Evolutionary conservation across 1,140 invertebrate species (phyloP), one percentile per base, ranked within the genome.

Genomic region (Andricus grossulariae): DNA sequence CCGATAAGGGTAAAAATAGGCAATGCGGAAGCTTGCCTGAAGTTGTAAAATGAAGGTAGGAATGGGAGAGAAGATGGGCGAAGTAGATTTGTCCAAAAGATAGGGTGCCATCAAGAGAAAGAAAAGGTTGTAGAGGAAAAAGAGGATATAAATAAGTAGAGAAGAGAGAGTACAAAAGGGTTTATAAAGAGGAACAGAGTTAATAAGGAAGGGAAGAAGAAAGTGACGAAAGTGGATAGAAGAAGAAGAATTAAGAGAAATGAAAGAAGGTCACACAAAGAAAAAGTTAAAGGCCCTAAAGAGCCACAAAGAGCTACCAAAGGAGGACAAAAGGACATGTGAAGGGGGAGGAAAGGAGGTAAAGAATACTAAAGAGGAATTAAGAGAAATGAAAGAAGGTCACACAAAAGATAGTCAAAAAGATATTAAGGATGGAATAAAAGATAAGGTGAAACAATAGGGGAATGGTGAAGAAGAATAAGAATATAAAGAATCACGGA

Each of bases 11-110:
- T 45, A 7, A 1, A 45, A 45, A 11, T 0, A 45, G 39, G 39
- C 7, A 8, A 45, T 10, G 0, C 8, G 39, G 1, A 45, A 11
- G 8, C 7, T 45, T 54, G n/a, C 16, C n/a, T 54, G 21, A 25
- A 25, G 1, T 10, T 8, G 13, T 21, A 8, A 57, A 13, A 25
- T 21, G 19, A 19, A 13, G 6, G 12, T 21, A 57, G 13, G 21
- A 55, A 52, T 4, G n/a, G 10, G 55, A 76, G 49, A 76, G 21
- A 39, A 71, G 45, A 45, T 13, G 39, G 74, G 50, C 45, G 21
- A 72, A 49, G 57, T 57, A 18, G 12, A 39, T 19, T 71, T 18
- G 51, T 51, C 15, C n/a, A n/a, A n/a, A 39, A 70, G 18, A 60
- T 18, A 11, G 60, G 10, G 19, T 77, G 21, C 5, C 32, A 50